A percentile compares a stretch with the other conserved stretches of the same genome.
Conservation (phyloP, 2,113 vertebrate genomes). For the Polyodon spathula region DNA sequence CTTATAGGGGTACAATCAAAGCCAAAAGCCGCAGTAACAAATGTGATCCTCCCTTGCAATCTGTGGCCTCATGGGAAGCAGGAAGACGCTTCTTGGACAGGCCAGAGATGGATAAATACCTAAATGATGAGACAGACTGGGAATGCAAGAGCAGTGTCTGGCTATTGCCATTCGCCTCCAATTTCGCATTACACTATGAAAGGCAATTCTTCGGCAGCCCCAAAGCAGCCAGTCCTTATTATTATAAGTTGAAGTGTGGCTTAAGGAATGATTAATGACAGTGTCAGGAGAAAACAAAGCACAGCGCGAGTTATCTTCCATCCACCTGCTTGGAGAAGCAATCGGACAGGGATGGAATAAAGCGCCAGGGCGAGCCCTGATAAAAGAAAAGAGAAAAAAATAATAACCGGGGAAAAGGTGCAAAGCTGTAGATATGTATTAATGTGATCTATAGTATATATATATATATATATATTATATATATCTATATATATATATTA, state of each 20-base stretch:
- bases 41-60: slow-evolving; percentile 97
- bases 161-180: slow-evolving; percentile 96
- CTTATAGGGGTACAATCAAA: slow-evolving; percentile 99
- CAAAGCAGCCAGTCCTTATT: slow-evolving; percentile 97
- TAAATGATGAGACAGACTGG: slow-evolving; percentile 99
- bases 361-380: slow-evolving; percentile 65
- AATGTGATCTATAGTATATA: slow-evolving; percentile 51
- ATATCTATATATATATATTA: slow-evolving; percentile 1
- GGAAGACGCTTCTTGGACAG: slow-evolving; percentile 84
- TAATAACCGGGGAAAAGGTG: slow-evolving; percentile 70
- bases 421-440: slow-evolving; percentile 73
- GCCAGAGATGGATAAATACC: slow-evolving; percentile 98
- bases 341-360: slow-evolving; percentile 82
- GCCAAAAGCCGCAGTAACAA: slow-evolving; percentile 97
- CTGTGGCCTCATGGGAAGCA: slow-evolving; percentile 85
- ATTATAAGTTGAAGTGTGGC: slow-evolving; percentile 98
- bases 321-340: slow-evolving; percentile 93
- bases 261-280: slow-evolving; percentile 99
- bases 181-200: slow-evolving; percentile 94
- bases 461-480: slow-evolving; percentile 26
- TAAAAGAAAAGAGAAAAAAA: slow-evolving; percentile 61
- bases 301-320: slow-evolving; percentile 95
- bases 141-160: slow-evolving; percentile 89
- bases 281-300: slow-evolving; percentile 97
- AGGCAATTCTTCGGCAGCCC: slow-evolving; percentile 95